phyloP scores from a whole-genome alignment of 2,113 vertebrate species.

The Burhinus bistriatus region DNA sequence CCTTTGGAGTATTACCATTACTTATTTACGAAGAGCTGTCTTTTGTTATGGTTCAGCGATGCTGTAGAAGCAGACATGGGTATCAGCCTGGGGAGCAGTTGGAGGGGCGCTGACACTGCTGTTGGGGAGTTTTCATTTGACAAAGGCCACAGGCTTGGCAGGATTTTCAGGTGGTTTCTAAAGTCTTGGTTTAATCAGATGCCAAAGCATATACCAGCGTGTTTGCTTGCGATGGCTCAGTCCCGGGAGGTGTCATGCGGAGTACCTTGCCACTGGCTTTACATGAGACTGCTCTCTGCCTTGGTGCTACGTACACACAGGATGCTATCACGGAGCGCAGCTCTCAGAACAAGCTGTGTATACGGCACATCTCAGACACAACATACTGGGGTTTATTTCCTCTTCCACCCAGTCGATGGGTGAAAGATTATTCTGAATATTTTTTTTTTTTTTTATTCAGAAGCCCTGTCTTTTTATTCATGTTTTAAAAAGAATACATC shows the following conservation, averaged over 20 bases:
- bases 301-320: background rate
- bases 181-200: background rate
- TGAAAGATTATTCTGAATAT: background rate
- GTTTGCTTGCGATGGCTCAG: background rate
- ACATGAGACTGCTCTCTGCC: background rate
- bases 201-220: background rate
- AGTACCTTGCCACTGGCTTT: background rate
- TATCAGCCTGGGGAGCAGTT: background rate
- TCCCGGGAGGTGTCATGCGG: background rate
- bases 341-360: background rate
- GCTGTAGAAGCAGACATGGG: fast-evolving
- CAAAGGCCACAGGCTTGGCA: background rate
- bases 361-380: background rate
- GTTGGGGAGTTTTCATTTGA: background rate
- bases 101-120: fast-evolving
- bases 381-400: background rate
- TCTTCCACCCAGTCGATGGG: background rate
- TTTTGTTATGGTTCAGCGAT: background rate
- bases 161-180: background rate
- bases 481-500: background rate
- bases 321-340: fast-evolving
- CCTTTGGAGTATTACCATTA: background rate
- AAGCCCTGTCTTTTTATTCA: background rate
- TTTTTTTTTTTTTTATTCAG: background rate
- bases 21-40: background rate